A percentile compares a stretch with the other conserved stretches of the same genome.
phyloP scores from a whole-genome alignment of 1,140 invertebrate species.

The Heliconius himera region DNA sequence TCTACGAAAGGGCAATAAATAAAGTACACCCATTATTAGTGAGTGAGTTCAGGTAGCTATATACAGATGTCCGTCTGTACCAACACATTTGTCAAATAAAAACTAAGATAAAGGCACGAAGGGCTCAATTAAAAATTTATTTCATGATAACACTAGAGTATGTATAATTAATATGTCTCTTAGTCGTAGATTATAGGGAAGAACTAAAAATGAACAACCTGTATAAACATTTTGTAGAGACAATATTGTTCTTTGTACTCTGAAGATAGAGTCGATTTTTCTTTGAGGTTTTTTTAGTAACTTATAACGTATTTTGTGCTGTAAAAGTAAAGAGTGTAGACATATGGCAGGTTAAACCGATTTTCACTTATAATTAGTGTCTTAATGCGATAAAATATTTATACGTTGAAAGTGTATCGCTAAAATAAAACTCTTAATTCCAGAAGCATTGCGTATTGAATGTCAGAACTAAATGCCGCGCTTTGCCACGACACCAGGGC shows the following conservation, averaged over 20 bases:
- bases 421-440: background rate
- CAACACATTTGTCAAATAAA: slow-evolving; percentile 61
- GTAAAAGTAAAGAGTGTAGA: slow-evolving; percentile 42
- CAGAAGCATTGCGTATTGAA: too few species aligned
- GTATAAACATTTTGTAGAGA: background rate
- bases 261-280: background rate
- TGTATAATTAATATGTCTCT: slow-evolving; percentile 65
- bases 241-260: background rate
- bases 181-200: slow-evolving; percentile 57
- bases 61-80: slow-evolving; percentile 43
- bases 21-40: slow-evolving; percentile 27
- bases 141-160: slow-evolving; percentile 48
- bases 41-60: slow-evolving; percentile 42
- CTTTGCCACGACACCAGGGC: too few species aligned
- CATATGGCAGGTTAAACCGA: slow-evolving; percentile 60
- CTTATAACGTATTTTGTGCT: background rate
- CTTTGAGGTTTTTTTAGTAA: background rate
- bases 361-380: slow-evolving; percentile 73
- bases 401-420: background rate
- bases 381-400: slow-evolving; percentile 54
- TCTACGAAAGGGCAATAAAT: slow-evolving; percentile 21
- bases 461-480: too few species aligned
- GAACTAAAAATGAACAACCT: slow-evolving; percentile 1
- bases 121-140: slow-evolving; percentile 69
- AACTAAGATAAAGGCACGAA: slow-evolving; percentile 53